Evolutionary conservation across 2,888 invertebrate species (phyloP).

Genomic region (Pterostichus madidus): DNA sequence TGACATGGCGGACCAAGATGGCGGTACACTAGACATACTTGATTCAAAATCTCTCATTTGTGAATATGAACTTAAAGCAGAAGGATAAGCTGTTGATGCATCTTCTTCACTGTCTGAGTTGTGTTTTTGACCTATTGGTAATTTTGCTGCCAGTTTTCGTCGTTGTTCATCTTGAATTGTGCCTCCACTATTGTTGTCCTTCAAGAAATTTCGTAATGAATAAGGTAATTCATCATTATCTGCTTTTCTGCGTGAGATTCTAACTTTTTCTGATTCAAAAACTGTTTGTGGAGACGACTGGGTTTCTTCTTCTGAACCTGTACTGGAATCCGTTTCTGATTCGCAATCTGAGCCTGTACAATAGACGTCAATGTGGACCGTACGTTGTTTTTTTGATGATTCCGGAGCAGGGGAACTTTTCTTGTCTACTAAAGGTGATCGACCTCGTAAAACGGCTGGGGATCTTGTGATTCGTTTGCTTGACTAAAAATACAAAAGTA

Average conservation of each 20-base stretch:
- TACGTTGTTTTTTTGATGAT: slow-evolving; percentile 79
- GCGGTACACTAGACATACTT: slow-evolving; percentile 78
- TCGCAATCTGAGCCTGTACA: slow-evolving; percentile 83
- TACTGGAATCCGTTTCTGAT: slow-evolving; percentile 72
- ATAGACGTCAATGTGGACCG: slow-evolving; percentile 87
- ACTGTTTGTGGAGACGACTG: slow-evolving; percentile 83
- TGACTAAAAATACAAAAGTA: slow-evolving; percentile 66
- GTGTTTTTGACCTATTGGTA: slow-evolving; percentile 68
- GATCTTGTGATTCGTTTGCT: slow-evolving; percentile 71
- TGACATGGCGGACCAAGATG: slow-evolving; percentile 78
- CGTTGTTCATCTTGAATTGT: slow-evolving; percentile 64
- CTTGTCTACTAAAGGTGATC: slow-evolving; percentile 68
- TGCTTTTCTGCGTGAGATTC: slow-evolving; percentile 80
- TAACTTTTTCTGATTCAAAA: slow-evolving; percentile 82
- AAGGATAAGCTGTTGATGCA: slow-evolving; percentile 82
- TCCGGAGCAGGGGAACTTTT: slow-evolving; percentile 69
- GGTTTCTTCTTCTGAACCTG: slow-evolving; percentile 76
- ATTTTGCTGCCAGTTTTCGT: slow-evolving; percentile 68
- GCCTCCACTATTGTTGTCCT: slow-evolving; percentile 41
- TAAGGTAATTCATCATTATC: slow-evolving; percentile 77
- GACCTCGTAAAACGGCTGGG: slow-evolving; percentile 70
- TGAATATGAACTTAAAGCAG: slow-evolving; percentile 80
- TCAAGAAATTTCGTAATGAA: slow-evolving; percentile 70
- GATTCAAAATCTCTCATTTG: slow-evolving; percentile 80
- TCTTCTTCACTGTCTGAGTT: slow-evolving; percentile 74